Base-by-base conservation (phyloP, 2,888 invertebrate species). In the Cotesia congregata region DNA sequence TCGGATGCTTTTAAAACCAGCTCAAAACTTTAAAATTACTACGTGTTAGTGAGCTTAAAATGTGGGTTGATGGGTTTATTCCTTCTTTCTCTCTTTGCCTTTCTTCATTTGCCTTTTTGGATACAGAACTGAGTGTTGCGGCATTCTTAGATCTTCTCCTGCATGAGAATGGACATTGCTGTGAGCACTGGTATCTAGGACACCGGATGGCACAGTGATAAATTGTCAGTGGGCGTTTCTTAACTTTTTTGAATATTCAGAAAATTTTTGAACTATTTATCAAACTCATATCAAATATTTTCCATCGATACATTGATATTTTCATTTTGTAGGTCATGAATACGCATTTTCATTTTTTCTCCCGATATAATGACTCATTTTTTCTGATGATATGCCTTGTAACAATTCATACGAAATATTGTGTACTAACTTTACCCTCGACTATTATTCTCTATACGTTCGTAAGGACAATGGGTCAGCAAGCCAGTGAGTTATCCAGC, bases 11-110 rank as follows among this genome's bases (percentile, higher is more conserved):
- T 50, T 50, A 50, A 50, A 50, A 50, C 41, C 6, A 59, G 38
- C 38, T 38, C 39, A 39, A 75, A 75, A 71, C 71, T 75, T 71
- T 39, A 40, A 60, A 65, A 75, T 71, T 39, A 62, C 64, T 75
- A 30, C 30, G 38, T 75, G 75, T 50, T 71, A 71, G 64, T 50
- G 50, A 9, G 9, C 9, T 6, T 6, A 9, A 6, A 50, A 50
- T 50, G 30, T 30, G 30, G 30, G 30, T 30, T 30, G 30, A 30
- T 30, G 30, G 2, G 30, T 30, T 30, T 30, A 30, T 30, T 30
- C 30, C 30, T 30, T 30, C 30, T 30, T 30, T 30, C 30, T 60
- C 65, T 64, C 40, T 20, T 40, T 17, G 15, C 30, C 30, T 30
- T 30, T 30, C 30, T 30, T 30, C 30, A 30, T 30, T 30, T 30